Conservation (phyloP, 2,888 invertebrate genomes). For the Villa cingulata region DNA sequence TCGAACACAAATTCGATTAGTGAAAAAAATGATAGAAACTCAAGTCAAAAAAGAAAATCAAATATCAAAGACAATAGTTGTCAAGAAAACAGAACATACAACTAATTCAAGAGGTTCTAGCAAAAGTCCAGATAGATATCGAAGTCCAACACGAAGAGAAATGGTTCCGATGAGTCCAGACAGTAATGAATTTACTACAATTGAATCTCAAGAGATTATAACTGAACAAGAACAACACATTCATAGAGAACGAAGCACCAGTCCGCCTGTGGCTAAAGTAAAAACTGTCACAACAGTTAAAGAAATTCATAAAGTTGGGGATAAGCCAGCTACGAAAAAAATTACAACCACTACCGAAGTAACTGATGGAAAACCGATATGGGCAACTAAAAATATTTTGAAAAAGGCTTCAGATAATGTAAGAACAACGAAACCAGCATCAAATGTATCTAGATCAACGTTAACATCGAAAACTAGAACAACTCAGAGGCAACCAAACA, state of each 20-base stretch:
- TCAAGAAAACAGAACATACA: constrained; percentile 5
- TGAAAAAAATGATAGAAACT: constrained; percentile 46
- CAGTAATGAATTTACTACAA: constrained; percentile 13
- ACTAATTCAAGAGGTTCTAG: constrained; percentile 8
- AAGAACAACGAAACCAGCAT: constrained; percentile 34
- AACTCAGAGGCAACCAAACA: constrained; percentile 25
- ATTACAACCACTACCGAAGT: constrained; percentile 32
- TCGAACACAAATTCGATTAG: constrained; percentile 59
- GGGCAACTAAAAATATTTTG: constrained; percentile 46
- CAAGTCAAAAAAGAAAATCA: constrained; percentile 16
- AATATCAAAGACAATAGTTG: constrained; percentile 1
- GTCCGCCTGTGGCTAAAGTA: constrained; percentile 27
- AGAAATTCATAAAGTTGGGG: constrained; percentile 13
- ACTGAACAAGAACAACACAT: constrained; percentile 11
- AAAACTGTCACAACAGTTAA: constrained; percentile 23
- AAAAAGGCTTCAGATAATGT: constrained; percentile 40
- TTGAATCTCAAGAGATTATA: constrained; percentile 12
- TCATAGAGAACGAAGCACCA: constrained; percentile 21
- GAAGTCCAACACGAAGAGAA: constrained; percentile 5
- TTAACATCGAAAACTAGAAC: constrained; percentile 29
- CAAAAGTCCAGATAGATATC: constrained; percentile 1
- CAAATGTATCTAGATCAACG: constrained; percentile 24
- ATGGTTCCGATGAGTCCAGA: constrained; percentile 8
- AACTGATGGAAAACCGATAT: constrained; percentile 44
- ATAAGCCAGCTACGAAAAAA: constrained; percentile 25